Evolutionary conservation across 2,888 invertebrate species (phyloP), one percentile per base, ranked within the genome.

Genomic region (Nineta flava): DNA sequence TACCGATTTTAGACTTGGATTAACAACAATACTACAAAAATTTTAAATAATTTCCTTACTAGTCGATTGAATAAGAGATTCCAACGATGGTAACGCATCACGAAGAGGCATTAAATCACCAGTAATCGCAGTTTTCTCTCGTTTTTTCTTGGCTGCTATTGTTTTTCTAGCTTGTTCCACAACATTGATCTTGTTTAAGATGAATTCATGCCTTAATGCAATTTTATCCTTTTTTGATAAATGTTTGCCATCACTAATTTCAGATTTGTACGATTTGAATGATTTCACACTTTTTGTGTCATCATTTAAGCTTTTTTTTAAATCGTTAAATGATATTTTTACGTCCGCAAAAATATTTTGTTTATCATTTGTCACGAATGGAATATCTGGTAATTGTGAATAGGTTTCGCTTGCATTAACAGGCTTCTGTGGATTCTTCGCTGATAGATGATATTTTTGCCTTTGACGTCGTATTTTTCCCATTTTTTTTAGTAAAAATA

Each of bases 11-110:
- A n/a, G n/a, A n/a, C n/a, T n/a, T n/a, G n/a, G n/a, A n/a, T n/a
- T n/a, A n/a, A n/a, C n/a, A n/a, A n/a, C n/a, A n/a, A n/a, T n/a
- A n/a, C n/a, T n/a, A n/a, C 26, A 26, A 3, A 26, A 26, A 26
- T 26, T 7, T 26, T 26, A 7, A 26, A 26, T 49, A n/a, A 10
- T 26, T 13, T 50, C 40, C 12, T 44, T 12, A 21, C 34, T 38
- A 7, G 41, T 46, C 15, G 60, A 44, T 19, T 10, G 42, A 17
- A 17, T 42, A 42, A 62, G 56, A 26, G 59, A 57, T 50, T 63
- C 61, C 40, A 65, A 55, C 7, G 62, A 61, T 6, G 64, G 64
- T 41, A 65, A 57, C 5, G 63, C 61, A 57, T 64, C 65, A 46
- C 54, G 58, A 31, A 65, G 54, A 10, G 61, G 57, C 52, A 62